A percentile compares a stretch with the other conserved stretches of the same genome.
These are phyloP conservation scores for Neostethus bicornis DNA, from an alignment of 2,797 vertebrate genomes.

Conservation along the genomic window DNA sequence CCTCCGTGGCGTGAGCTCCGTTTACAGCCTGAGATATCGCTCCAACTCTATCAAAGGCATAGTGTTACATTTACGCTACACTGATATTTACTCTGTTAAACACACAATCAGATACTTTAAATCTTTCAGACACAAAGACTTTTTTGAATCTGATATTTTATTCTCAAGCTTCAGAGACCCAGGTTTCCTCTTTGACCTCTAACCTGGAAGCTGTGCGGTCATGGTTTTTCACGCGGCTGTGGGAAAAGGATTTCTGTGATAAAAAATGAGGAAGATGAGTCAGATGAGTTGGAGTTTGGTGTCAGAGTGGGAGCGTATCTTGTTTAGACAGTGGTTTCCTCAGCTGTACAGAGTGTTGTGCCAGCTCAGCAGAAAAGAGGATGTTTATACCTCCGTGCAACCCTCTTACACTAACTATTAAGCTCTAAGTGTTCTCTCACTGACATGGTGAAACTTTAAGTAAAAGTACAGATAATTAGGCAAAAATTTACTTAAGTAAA, in stretches of 20 bases:
- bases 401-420: too few species aligned
- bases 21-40: slow-evolving; percentile 11
- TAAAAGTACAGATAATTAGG: too few species aligned
- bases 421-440: too few species aligned
- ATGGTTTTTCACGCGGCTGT: slow-evolving; percentile 33
- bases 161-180: slow-evolving; percentile 4
- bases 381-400: slow-evolving; percentile 32
- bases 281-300: slow-evolving; percentile 34
- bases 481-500: too few species aligned
- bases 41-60: background rate
- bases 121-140: background rate
- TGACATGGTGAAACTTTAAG: too few species aligned
- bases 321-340: slow-evolving; percentile 77
- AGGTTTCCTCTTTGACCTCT: slow-evolving; percentile 18
- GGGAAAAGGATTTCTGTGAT: slow-evolving; percentile 54
- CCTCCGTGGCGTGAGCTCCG: background rate
- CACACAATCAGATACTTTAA: background rate
- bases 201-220: slow-evolving; percentile 33
- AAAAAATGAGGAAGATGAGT: slow-evolving; percentile 59
- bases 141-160: slow-evolving; percentile 1
- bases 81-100: background rate
- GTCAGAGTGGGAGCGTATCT: slow-evolving; percentile 49
- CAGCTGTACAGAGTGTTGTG: slow-evolving; percentile 22
- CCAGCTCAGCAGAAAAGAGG: slow-evolving; percentile 35
- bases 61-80: slow-evolving; percentile 2